Evolutionary conservation across 2,888 invertebrate genomes (phyloP).

Genomic region (Melinaea marsaeus): DNA sequence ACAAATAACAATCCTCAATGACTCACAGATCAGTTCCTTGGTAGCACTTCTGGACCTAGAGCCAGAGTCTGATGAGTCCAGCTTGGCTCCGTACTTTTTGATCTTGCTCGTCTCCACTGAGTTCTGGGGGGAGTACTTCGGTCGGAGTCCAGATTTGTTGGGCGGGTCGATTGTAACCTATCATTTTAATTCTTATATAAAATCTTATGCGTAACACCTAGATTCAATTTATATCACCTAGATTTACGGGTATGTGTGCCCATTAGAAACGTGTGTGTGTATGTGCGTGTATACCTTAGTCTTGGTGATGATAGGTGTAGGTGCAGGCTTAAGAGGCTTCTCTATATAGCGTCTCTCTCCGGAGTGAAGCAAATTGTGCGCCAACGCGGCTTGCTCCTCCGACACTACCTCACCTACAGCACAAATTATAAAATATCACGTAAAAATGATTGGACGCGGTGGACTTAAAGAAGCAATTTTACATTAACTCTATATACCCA

Average conservation of each 20-base stretch:
- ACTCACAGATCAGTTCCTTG: slow-evolving; percentile 90
- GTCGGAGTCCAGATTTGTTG: slow-evolving; percentile 57
- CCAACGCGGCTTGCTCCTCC: slow-evolving; percentile 89
- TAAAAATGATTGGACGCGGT: background rate
- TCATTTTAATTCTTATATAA: background rate
- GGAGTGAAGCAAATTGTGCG: slow-evolving; percentile 92
- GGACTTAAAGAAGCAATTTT: no score
- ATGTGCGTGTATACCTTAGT: slow-evolving; percentile 60
- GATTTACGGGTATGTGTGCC: no score
- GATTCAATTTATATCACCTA: slow-evolving; percentile 9
- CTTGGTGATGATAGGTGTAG: slow-evolving; percentile 83
- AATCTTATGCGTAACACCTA: background rate
- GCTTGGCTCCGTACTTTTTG: slow-evolving; percentile 73
- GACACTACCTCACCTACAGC: slow-evolving; percentile 84
- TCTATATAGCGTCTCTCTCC: slow-evolving; percentile 94
- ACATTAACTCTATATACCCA: no score
- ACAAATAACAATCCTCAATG: no score
- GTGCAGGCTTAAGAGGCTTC: slow-evolving; percentile 88
- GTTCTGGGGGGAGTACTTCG: slow-evolving; percentile 68
- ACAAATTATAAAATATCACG: background rate
- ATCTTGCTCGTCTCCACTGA: slow-evolving; percentile 66
- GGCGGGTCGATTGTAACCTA: slow-evolving; percentile 74
- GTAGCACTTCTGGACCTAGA: slow-evolving; percentile 93
- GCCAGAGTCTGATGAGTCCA: slow-evolving; percentile 86
- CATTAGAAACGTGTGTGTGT: background rate